phyloP scores from a whole-genome alignment of 2,888 invertebrate genomes.

The Oligia latruncula region DNA sequence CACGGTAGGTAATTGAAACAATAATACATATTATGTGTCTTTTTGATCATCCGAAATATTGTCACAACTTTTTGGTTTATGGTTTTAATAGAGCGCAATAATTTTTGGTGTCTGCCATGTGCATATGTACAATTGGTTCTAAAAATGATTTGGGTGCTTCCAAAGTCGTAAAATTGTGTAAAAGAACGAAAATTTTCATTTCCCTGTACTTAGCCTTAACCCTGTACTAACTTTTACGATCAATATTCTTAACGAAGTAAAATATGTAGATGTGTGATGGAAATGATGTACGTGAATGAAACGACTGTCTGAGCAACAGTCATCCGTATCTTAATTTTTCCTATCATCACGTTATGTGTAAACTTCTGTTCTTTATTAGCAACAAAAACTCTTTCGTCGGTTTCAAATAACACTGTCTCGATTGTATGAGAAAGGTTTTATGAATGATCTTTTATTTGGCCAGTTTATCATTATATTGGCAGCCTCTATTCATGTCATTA shows the following conservation, averaged over 20 bases:
- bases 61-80: no score
- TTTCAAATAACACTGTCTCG: neutral
- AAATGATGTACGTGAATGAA: neutral
- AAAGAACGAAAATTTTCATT: no score
- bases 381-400: neutral
- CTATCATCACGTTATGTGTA: neutral
- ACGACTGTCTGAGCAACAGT: neutral
- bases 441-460: slow-evolving; percentile 3
- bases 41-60: no score
- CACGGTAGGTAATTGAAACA: no score
- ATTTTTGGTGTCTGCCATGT: no score
- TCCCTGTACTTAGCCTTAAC: no score
- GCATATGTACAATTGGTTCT: no score
- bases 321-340: neutral
- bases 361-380: neutral
- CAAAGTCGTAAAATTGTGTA: no score
- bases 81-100: no score
- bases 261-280: neutral
- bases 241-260: neutral
- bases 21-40: no score
- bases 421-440: neutral
- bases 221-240: neutral
- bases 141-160: no score
- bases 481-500: slow-evolving; percentile 3
- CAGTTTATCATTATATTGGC: slow-evolving; percentile 29